These are phyloP conservation scores for Dallia pectoralis DNA, from an alignment of 2,797 vertebrate species.

Conservation along the genomic window DNA sequence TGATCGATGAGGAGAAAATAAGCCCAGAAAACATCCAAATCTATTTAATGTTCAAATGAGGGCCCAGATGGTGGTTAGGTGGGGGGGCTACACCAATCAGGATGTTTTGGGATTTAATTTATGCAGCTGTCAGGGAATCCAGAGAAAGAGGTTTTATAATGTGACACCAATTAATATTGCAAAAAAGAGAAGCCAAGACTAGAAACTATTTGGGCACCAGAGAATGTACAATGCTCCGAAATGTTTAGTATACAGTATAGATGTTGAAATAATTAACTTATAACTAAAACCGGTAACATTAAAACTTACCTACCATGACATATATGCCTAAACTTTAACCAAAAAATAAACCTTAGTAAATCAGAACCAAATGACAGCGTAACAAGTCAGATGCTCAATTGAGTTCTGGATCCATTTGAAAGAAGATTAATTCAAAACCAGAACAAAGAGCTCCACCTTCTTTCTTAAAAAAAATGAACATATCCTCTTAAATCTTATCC, in stretches of 20 bases:
- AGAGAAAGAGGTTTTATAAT: constrained; percentile 14
- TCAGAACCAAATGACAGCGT: too few species aligned
- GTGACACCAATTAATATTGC: constrained; percentile 32
- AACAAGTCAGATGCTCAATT: too few species aligned
- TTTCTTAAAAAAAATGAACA: too few species aligned
- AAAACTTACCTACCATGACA: too few species aligned
- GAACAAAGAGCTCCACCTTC: too few species aligned
- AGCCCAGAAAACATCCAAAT: constrained; percentile 28
- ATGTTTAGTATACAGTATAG: neutral
- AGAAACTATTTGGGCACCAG: neutral
- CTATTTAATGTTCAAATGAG: constrained; percentile 67
- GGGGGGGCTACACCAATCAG: constrained; percentile 35
- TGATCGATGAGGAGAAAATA: constrained; percentile 47
- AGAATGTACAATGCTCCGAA: neutral
- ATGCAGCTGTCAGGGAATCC: constrained; percentile 38
- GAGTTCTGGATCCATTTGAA: too few species aligned
- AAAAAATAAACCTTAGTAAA: too few species aligned
- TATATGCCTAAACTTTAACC: too few species aligned
- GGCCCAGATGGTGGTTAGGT: constrained; percentile 18
- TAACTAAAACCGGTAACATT: too few species aligned
- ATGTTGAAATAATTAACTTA: too few species aligned
- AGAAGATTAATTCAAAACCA: too few species aligned
- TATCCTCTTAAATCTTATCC: too few species aligned
- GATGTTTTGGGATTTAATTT: constrained; percentile 38
- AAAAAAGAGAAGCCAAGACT: neutral